Evolutionary conservation across 1,140 invertebrate species (phyloP).

Genomic region (Riptortus pedestris): DNA sequence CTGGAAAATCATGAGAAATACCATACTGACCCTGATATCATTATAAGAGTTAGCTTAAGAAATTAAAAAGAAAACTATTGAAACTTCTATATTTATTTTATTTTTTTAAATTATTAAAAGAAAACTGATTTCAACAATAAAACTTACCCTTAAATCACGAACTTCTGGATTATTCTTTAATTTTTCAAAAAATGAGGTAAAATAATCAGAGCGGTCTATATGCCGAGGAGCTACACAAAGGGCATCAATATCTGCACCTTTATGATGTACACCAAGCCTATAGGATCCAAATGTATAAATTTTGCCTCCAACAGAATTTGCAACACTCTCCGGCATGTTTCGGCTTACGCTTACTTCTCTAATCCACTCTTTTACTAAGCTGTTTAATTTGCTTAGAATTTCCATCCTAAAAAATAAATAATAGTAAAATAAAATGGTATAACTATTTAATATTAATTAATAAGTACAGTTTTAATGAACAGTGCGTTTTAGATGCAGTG

Average conservation of each 20-base stretch:
- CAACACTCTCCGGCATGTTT: constrained; percentile 77
- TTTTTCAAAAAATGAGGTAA: constrained; percentile 84
- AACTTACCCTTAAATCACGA: constrained; percentile 60
- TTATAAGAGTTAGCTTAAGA: too few relatives aligned
- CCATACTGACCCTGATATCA: too few relatives aligned
- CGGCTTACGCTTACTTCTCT: constrained; percentile 70
- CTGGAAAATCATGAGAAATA: too few relatives aligned
- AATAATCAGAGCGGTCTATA: constrained; percentile 89
- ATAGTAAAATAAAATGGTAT: too few relatives aligned
- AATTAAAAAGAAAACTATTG: too few relatives aligned
- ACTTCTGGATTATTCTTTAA: constrained; percentile 81
- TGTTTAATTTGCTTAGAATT: constrained; percentile 67
- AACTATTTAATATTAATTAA: too few relatives aligned
- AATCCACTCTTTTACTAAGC: constrained; percentile 86
- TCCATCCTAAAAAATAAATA: constrained; percentile 40
- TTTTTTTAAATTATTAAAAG: not conserved
- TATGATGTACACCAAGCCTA: constrained; percentile 80
- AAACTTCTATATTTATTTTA: too few relatives aligned
- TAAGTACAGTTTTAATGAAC: too few relatives aligned
- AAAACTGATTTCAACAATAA: not conserved
- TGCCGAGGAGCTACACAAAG: constrained; percentile 94
- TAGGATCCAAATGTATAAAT: constrained; percentile 99
- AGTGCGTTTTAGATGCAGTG: too few relatives aligned
- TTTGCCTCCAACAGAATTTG: constrained; percentile 87
- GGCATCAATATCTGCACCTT: constrained; percentile 98